Base-by-base conservation (phyloP, 2,113 vertebrate genomes). In the Cynoglossus semilaevis region DNA sequence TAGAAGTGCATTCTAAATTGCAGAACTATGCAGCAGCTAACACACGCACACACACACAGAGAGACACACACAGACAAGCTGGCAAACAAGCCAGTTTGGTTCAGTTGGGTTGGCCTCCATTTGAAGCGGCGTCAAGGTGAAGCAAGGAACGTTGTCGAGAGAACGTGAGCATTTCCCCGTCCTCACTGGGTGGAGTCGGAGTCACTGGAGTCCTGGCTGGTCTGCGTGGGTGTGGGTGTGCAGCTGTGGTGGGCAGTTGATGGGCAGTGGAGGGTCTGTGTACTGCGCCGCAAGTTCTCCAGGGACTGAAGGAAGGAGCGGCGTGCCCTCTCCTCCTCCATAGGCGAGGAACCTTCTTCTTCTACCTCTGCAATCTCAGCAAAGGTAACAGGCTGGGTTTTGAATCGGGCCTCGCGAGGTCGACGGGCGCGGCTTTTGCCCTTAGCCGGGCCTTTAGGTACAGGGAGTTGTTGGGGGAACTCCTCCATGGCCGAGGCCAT, bases 341-440 rank as follows among this genome's bases (percentile, higher is more conserved):
- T 61, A 0, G 96, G 93, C 0, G 94, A 97, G 62, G 91, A 93
- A 9, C 95, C 96, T 64, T 99, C 96, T 68, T 99, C 96, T 58
- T 98, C 96, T 63, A 97, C 96, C 90, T 99, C 96, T 40, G 95
- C 94, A 59, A 98, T 98, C 90, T 99, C 96, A 44, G 97, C 94
- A 63, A 98, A 99, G 76, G 96, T 99, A 81, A 99, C 96, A 1
- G 96, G 96, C 86, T 99, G 96, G 14, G 96, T 98, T 85, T 98
- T 98, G 89, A 97, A 97, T 70, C 96, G 93, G 15, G 94, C 93
- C 78, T 97, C 94, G 1, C 96, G 89, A 19, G 94, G 90, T 22
- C 94, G 84, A 67, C 94, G 89, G 65, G 90, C 84, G 49, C 93
- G 93, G 55, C 93, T 94, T 69, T 88, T 89, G 43, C 91, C 89